phyloP scores from a whole-genome alignment of 2,888 invertebrate species.

The Allophyes oxyacanthae region DNA sequence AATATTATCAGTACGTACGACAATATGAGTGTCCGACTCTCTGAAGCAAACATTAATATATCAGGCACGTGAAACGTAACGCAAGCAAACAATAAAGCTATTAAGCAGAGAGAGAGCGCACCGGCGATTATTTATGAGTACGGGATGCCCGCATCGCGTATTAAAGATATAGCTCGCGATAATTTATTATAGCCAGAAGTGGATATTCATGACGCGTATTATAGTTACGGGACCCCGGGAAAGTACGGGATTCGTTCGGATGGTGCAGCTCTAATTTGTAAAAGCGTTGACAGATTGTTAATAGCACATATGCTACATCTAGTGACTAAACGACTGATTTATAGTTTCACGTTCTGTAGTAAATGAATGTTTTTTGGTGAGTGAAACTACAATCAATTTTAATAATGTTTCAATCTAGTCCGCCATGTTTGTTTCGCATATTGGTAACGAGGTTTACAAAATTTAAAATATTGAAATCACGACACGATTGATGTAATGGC shows the following conservation, averaged over 20 bases:
- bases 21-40: neutral
- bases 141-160: conserved; percentile 25
- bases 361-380: conserved; percentile 22
- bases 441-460: neutral
- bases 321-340: conserved; percentile 31
- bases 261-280: conserved; percentile 38
- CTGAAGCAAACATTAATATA: conserved; percentile 19
- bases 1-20: conserved; percentile 5
- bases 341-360: conserved; percentile 27
- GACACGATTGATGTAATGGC: too few relatives aligned
- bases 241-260: conserved; percentile 13
- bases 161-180: conserved; percentile 39
- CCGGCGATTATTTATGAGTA: conserved; percentile 45
- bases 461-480: too few relatives aligned
- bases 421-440: neutral
- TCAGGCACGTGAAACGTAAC: conserved; percentile 15
- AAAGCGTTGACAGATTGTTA: conserved; percentile 51
- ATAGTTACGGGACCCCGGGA: conserved; percentile 28
- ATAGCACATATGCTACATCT: conserved; percentile 28
- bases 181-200: conserved; percentile 45
- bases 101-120: conserved; percentile 24
- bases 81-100: conserved; percentile 48
- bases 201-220: conserved; percentile 30
- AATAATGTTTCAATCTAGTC: conserved; percentile 25
- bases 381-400: conserved; percentile 32